These are phyloP conservation scores for Tauraco hartlaubi DNA, from an alignment of 2,797 vertebrate genomes.

Conservation along the genomic window DNA sequence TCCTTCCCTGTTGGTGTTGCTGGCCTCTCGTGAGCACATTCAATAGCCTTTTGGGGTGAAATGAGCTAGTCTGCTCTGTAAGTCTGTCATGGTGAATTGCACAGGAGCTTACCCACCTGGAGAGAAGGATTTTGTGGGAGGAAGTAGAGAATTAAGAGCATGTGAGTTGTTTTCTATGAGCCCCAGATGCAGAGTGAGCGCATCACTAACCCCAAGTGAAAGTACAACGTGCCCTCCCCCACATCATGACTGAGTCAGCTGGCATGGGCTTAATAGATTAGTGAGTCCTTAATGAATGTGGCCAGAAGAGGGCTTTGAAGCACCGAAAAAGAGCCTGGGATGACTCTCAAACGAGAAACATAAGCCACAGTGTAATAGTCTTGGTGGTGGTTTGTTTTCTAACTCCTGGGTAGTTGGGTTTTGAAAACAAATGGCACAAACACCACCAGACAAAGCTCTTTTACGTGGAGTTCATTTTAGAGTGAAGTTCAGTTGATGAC, in stretches of 20 bases:
- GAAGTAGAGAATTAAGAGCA: not conserved
- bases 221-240: not conserved
- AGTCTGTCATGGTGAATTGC: not conserved
- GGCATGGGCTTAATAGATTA: not conserved
- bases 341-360: not conserved
- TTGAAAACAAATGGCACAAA: not conserved
- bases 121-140: not conserved
- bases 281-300: not conserved
- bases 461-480: not conserved
- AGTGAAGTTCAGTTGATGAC: not conserved
- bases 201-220: not conserved
- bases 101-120: not conserved
- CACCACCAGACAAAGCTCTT: not conserved
- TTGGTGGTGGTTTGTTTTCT: not conserved
- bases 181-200: not conserved
- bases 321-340: not conserved
- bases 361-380: not conserved
- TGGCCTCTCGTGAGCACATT: not conserved
- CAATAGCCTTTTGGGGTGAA: not conserved
- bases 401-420: not conserved
- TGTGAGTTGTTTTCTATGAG: not conserved
- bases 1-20: not conserved
- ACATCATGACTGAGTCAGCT: not conserved
- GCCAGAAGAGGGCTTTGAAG: constrained; percentile 30
- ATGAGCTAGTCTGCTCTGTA: not conserved